These are phyloP conservation scores for Coregonus clupeaformis DNA, from an alignment of 2,113 vertebrate species.

Conservation along the genomic window DNA sequence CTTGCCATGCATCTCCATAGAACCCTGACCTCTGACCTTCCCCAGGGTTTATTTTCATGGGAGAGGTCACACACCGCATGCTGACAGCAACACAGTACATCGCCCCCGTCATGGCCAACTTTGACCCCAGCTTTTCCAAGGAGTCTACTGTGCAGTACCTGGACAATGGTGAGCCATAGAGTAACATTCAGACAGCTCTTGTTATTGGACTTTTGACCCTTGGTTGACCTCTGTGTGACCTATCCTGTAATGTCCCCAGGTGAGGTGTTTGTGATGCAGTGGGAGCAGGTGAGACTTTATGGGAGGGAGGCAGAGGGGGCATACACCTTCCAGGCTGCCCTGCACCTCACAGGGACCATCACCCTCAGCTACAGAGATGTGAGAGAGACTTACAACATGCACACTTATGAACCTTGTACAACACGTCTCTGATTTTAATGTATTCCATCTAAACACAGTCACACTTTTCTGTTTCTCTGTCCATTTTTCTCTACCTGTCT, in stretches of 20 bases:
- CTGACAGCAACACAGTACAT: slow-evolving; percentile 89
- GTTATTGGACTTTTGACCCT: background rate
- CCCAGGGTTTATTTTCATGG: slow-evolving; percentile 89
- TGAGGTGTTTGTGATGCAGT: slow-evolving; percentile 89
- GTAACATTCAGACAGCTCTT: background rate
- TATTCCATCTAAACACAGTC: slow-evolving; percentile 6
- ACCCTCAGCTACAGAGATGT: slow-evolving; percentile 91
- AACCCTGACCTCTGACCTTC: slow-evolving; percentile 31
- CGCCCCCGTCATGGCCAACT: slow-evolving; percentile 93
- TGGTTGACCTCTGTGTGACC: slow-evolving; percentile 14
- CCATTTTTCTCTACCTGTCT: background rate
- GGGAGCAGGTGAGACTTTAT: slow-evolving; percentile 86
- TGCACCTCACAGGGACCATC: slow-evolving; percentile 83
- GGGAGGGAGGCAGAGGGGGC: slow-evolving; percentile 81
- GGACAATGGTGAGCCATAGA: slow-evolving; percentile 79
- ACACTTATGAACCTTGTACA: background rate
- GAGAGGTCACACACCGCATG: slow-evolving; percentile 86
- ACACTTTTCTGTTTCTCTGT: background rate
- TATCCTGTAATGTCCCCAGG: slow-evolving; percentile 66
- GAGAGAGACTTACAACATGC: slow-evolving; percentile 43
- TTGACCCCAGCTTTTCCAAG: slow-evolving; percentile 86
- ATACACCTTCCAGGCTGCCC: slow-evolving; percentile 91
- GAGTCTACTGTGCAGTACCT: slow-evolving; percentile 85
- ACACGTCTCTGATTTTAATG: slow-evolving; percentile 1
- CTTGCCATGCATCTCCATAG: slow-evolving; percentile 6